A percentile compares a stretch with the other conserved stretches of the same genome.
phyloP scores from a whole-genome alignment of 53 echinoderm and acorn worm species.

The Temnopleurus reevesii region DNA sequence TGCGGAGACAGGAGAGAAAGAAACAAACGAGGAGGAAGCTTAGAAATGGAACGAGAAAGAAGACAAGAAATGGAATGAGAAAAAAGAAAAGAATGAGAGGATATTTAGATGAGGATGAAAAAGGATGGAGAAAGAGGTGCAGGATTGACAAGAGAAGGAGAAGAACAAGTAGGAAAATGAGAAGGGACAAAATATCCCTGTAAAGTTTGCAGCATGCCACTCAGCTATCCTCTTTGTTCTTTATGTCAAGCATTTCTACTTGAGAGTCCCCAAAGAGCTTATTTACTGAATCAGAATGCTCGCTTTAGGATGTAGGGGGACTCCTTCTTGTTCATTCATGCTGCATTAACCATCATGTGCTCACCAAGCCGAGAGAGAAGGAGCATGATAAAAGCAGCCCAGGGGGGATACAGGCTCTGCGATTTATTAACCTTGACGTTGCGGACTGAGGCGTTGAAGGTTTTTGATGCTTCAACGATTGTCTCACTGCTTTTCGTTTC shows the following conservation, averaged over 20 bases:
- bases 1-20: background rate
- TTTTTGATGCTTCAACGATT: background rate
- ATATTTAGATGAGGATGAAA: too few species aligned
- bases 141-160: too few species aligned
- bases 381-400: background rate
- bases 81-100: background rate
- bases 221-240: background rate
- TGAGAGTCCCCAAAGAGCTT: background rate
- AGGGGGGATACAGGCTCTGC: background rate
- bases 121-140: too few species aligned
- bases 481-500: background rate
- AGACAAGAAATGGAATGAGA: background rate
- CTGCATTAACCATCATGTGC: constrained; percentile 8
- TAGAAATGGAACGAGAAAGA: background rate
- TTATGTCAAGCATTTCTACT: background rate
- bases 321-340: constrained; percentile 8
- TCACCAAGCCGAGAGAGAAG: background rate
- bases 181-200: too few species aligned
- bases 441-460: background rate
- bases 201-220: background rate
- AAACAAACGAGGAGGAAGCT: too few species aligned
- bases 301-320: background rate
- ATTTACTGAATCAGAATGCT: background rate
- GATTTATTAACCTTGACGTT: constrained; percentile 46
- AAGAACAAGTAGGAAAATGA: too few species aligned